Evolutionary conservation across 2,888 invertebrate genomes (phyloP), one percentile per base, ranked within the genome.

Genomic region (Plebejus anna): DNA sequence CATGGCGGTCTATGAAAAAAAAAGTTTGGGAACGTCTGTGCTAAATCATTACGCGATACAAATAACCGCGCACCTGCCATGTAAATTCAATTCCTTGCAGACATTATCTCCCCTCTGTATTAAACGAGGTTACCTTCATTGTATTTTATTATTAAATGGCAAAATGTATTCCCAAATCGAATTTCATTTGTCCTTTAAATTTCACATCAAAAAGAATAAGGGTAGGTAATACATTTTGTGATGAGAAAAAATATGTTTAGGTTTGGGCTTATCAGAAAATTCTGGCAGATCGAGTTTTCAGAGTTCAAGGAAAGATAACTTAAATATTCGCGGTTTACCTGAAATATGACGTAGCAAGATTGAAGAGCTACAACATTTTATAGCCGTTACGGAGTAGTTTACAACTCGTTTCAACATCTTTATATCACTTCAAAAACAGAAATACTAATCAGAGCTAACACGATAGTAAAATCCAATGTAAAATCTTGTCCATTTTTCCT

Each of bases 51-150:
- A 32, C 47, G 71, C 71, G 51, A 73, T 47, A 51, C 73, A 73
- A 73, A 73, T 73, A 73, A 55, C 73, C 3, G 32, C 51, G 32
- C 73, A 73, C 73, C 73, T 73, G 73, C 73, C 73, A 55, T 55
- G 55, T 73, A 51, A 51, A 73, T 55, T 51, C 72, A 47, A 42
- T 47, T 42, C 55, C 73, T 55, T 55, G 32, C 28, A 6, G 51
- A 72, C 51, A 73, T 72, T 72, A 73, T 73, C 32, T 55, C 6
- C 73, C 47, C 5, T 55, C 51, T 28, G 51, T 32, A 73, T 51
- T 28, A 66, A 66, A 73, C 47, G 51, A 73, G 51, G 73, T 73
- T 32, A 55, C 73, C 73, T 72, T 55, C 32, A 55, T 51, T 55
- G 32, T 55, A 73, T 73, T 73, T 73, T 73, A 28, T 47, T 42